Evolutionary conservation across 2,113 vertebrate genomes (phyloP), one percentile per base, ranked within the genome.

Genomic region (Carassius carassius): DNA sequence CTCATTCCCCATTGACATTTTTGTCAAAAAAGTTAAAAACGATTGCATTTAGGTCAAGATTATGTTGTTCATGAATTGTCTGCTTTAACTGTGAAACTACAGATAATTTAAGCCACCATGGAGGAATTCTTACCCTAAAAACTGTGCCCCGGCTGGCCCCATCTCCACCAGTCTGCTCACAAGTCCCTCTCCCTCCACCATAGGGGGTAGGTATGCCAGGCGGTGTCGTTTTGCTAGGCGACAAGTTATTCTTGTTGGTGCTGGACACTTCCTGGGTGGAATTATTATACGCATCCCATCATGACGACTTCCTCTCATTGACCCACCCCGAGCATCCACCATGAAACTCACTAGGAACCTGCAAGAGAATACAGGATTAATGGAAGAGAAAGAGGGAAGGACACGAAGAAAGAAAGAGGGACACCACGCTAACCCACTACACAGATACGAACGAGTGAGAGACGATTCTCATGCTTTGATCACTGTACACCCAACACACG

Each of bases 301-400:
- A 90, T 99, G 97, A 1, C 98, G 97, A 86, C 98, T 99, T 58
- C 98, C 98, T 87, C 98, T 92, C 98, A 99, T 99, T 8, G 98
- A 99, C 49, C 98, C 98, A 0, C 98, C 98, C 4, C 98, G 95
- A 0, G 98, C 98, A 7, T 99, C 98, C 86, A 99, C 98, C 98
- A 99, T 99, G 85, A 99, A 99, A 90, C 98, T 99, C 84, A 99
- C 98, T 88, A 99, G 94, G 90, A 99, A 99, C 92, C 98, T 99
- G 94, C 29, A 5, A 21, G 8, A 19, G 86, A 83, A 10, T 58
- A 5, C 86, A 32, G 11, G 5, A 49, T 70, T 72, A 47, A 37
- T 51, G 54, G 67, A 29, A 72, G 32, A 70, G 21, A 77, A 32
- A 58, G 35, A 81, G 11, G 19, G 44, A 58, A 12, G 70, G 29